Evolutionary conservation across 2,113 vertebrate species (phyloP).

Genomic region (Tenebrosternarchus preto): DNA sequence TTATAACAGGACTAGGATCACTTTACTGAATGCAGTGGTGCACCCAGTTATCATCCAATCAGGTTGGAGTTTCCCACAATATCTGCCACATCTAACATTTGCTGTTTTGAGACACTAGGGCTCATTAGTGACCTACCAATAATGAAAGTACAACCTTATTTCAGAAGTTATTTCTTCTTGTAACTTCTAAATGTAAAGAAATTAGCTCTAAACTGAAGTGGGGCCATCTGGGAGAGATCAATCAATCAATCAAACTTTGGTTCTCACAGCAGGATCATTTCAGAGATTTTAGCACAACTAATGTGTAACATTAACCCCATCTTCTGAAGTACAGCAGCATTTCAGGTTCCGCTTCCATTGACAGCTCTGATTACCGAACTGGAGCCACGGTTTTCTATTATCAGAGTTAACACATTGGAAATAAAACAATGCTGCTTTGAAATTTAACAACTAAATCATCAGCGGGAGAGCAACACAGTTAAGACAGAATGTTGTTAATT

Average conservation of each 20-base stretch:
- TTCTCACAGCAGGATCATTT: no score
- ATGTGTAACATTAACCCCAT: background rate
- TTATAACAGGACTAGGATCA: background rate
- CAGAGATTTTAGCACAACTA: no score
- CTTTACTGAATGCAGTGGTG: background rate
- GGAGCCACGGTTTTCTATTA: no score
- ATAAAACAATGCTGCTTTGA: background rate
- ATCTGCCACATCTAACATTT: background rate
- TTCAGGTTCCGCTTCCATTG: background rate
- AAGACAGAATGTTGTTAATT: background rate
- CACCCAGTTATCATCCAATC: background rate
- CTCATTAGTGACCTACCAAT: background rate
- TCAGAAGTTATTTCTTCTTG: background rate
- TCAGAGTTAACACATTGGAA: background rate
- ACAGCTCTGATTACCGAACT: background rate
- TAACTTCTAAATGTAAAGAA: no score
- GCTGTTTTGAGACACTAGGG: background rate
- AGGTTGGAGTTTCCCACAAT: background rate
- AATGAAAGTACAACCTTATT: background rate
- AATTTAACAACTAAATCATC: background rate
- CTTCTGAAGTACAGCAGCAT: background rate
- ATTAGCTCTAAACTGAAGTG: background rate
- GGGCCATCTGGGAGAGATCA: background rate
- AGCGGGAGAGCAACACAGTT: background rate
- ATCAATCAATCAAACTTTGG: no score